A percentile compares a stretch with the other conserved stretches of the same genome.
Evolutionary conservation across 1,140 invertebrate genomes (phyloP).

Genomic region (Hermetia illucens): DNA sequence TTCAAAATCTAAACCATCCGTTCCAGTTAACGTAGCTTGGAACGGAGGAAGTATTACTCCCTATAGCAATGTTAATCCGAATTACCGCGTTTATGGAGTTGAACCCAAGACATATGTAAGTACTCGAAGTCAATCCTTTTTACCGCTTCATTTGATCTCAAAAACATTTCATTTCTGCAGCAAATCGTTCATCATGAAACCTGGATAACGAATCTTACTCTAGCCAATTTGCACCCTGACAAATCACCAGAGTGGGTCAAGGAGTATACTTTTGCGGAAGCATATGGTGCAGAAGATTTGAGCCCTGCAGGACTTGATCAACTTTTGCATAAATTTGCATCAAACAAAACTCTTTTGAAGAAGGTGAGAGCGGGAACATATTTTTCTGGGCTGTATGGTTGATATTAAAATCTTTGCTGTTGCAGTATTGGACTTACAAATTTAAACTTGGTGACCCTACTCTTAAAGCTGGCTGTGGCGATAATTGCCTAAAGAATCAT

Average conservation of each 20-base stretch:
- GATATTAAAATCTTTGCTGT: not conserved
- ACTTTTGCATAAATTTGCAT: slow-evolving; percentile 34
- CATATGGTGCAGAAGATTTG: slow-evolving; percentile 38
- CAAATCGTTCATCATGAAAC: slow-evolving; percentile 45
- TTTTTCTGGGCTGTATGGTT: no score
- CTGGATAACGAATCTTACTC: slow-evolving; percentile 63
- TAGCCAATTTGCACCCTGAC: slow-evolving; percentile 46
- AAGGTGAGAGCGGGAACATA: slow-evolving; percentile 15
- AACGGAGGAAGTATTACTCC: slow-evolving; percentile 61
- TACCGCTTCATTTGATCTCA: slow-evolving; percentile 1
- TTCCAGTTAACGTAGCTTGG: slow-evolving; percentile 53
- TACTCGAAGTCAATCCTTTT: slow-evolving; percentile 11
- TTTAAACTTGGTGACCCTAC: slow-evolving; percentile 42
- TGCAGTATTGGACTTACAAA: slow-evolving; percentile 33
- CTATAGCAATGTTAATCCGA: slow-evolving; percentile 55
- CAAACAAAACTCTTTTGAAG: slow-evolving; percentile 14
- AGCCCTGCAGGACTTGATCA: slow-evolving; percentile 32
- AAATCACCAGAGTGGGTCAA: slow-evolving; percentile 40
- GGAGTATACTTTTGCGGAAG: slow-evolving; percentile 53
- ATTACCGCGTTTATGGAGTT: slow-evolving; percentile 61
- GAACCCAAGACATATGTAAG: slow-evolving; percentile 46
- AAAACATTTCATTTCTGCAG: slow-evolving; percentile 7
- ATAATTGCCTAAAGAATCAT: slow-evolving; percentile 38
- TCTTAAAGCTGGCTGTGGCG: slow-evolving; percentile 35
- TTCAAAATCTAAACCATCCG: slow-evolving; percentile 28